These are phyloP conservation scores for Valencia hispanica DNA, from an alignment of 2,797 vertebrate species.

Conservation along the genomic window DNA sequence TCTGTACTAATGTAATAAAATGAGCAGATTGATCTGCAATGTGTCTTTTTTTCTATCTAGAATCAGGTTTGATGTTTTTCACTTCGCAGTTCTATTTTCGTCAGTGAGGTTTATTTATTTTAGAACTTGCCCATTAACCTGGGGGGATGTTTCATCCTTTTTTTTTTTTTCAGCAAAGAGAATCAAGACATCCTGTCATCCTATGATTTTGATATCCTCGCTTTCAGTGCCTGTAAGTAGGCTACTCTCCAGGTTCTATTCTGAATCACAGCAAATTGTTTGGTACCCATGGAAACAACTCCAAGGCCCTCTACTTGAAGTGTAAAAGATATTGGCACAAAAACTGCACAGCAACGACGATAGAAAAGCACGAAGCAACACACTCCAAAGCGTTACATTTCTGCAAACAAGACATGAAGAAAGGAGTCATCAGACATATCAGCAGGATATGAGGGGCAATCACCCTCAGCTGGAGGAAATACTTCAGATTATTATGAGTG, in stretches of 20 bases:
- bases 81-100: slow-evolving; percentile 41
- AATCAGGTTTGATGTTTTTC: slow-evolving; percentile 20
- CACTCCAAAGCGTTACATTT: slow-evolving; percentile 19
- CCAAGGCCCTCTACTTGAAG: slow-evolving; percentile 81
- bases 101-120: slow-evolving; percentile 29
- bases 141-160: slow-evolving; percentile 26
- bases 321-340: slow-evolving; percentile 68
- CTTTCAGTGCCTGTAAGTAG: slow-evolving; percentile 75
- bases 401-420: slow-evolving; percentile 3
- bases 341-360: slow-evolving; percentile 55
- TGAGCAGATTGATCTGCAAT: slow-evolving; percentile 5
- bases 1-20: background rate
- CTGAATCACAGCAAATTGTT: slow-evolving; percentile 85
- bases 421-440: slow-evolving; percentile 25
- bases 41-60: slow-evolving; percentile 4
- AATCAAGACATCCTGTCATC: slow-evolving; percentile 66
- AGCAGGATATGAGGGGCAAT: slow-evolving; percentile 2
- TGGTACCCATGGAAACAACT: slow-evolving; percentile 92
- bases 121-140: slow-evolving; percentile 47
- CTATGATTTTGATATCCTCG: slow-evolving; percentile 68
- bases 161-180: slow-evolving; percentile 20
- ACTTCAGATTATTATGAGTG: slow-evolving; percentile 11
- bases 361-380: slow-evolving; percentile 36
- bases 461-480: slow-evolving; percentile 27
- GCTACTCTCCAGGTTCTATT: slow-evolving; percentile 80